These are phyloP conservation scores for Scaptomyza pallida DNA, from an alignment of 1,140 invertebrate genomes.

Conservation along the genomic window DNA sequence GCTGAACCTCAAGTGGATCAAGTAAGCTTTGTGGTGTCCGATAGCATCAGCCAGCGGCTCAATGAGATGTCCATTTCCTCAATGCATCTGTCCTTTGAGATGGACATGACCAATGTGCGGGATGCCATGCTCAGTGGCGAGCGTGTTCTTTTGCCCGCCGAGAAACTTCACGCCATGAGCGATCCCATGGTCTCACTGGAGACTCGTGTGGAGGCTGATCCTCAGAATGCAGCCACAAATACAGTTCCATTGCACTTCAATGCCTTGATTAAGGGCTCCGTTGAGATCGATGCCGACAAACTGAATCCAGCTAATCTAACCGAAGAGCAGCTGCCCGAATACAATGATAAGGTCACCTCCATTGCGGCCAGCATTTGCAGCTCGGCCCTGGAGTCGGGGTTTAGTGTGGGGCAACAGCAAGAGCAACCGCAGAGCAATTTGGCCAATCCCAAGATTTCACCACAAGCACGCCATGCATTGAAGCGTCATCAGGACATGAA, in stretches of 20 bases:
- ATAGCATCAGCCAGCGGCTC: conserved; percentile 41
- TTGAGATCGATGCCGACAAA: conserved; percentile 62
- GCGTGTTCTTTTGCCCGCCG: neutral
- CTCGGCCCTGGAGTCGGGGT: conserved; percentile 61
- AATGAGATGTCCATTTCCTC: conserved; percentile 68
- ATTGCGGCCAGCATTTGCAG: conserved; percentile 74
- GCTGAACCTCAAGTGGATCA: conserved; percentile 7
- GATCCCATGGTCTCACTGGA: conserved; percentile 56
- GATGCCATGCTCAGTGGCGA: conserved; percentile 37
- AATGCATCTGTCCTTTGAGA: conserved; percentile 74
- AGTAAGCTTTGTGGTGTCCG: conserved; percentile 54
- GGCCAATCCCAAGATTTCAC: neutral
- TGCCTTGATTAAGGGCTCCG: conserved; percentile 62
- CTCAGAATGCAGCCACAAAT: rapidly evolving
- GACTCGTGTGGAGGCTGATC: conserved; percentile 55
- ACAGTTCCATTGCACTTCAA: conserved; percentile 63
- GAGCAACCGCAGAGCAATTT: neutral
- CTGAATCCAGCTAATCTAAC: conserved; percentile 33
- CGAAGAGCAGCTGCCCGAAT: conserved; percentile 41
- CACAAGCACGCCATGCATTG: conserved; percentile 17
- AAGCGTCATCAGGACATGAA: conserved; percentile 25
- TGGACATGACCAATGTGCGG: conserved; percentile 72
- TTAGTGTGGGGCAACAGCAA: conserved; percentile 5
- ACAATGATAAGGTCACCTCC: conserved; percentile 66
- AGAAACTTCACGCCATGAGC: neutral